Evolutionary conservation across 1,140 invertebrate genomes (phyloP), one percentile per base, ranked within the genome.

Genomic region (Caenorhabditis briggsae): DNA sequence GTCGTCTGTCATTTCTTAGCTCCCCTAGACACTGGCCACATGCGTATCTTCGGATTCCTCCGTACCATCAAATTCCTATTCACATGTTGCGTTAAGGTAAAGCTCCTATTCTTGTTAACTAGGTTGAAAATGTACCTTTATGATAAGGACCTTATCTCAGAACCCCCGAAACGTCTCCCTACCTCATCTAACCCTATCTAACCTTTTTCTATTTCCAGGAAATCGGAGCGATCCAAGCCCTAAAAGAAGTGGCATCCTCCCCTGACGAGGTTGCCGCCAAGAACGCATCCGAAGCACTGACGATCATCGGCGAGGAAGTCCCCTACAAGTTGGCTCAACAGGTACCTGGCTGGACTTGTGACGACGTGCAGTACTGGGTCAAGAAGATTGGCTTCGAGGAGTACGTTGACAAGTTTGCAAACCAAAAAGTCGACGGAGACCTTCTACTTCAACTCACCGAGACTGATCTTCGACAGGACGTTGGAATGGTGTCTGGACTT

Each of bases 311-410:
- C 0, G 97, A 99, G 93, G 96, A 97, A 91, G 95, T 98, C 11
- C 97, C 97, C 0, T 97, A 99, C 90, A 98, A 98, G 92, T 93
- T 99, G 50, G 97, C 96, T 46, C 97, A 98, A 92, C 97, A 99
- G 93, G 97, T 98, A 3, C 98, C 98, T 0, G 93, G 98, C 0
- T 99, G 98, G 98, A 97, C 96, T 0, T 95, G 95, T 5, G 96
- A 97, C 92, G 98, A 99, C 93, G 98, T 99, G 0, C 93, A 95
- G 87, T 96, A 99, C 93, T 99, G 98, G 98, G 96, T 99, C 0
- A 97, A 97, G 91, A 97, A 95, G 94, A 98, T 98, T 91, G 97
- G 97, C 0, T 99, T 99, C 93, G 94, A 94, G 9, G 95, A 96
- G 89, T 97, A 95, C 90, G 95, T 95, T 0, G 93, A 94, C 7